A percentile compares a stretch with the other conserved stretches of the same genome.
Conservation (phyloP, 2,113 vertebrate genomes). For the Coturnix japonica region DNA sequence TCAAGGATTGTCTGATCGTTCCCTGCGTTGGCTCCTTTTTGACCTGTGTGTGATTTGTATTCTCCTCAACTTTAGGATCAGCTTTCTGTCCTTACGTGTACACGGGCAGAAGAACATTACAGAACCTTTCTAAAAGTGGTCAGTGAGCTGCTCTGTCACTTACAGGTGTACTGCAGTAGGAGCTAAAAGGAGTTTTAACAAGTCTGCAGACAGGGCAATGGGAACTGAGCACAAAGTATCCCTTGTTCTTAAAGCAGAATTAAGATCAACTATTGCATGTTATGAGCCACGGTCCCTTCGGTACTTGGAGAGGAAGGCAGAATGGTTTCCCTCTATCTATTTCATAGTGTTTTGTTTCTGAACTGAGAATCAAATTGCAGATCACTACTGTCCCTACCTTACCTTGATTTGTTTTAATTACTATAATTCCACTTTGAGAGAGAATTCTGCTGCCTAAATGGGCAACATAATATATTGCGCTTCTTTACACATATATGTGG, state of each 20-base stretch:
- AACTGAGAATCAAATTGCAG: not conserved
- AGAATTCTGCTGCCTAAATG: not conserved
- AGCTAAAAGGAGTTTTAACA: not conserved
- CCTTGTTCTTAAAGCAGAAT: not conserved
- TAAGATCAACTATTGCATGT: not conserved
- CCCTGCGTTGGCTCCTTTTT: slow-evolving; percentile 36
- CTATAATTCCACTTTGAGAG: not conserved
- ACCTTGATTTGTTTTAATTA: not conserved
- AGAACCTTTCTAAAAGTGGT: not conserved
- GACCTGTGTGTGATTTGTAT: slow-evolving; percentile 61
- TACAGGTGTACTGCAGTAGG: not conserved
- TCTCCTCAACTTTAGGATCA: slow-evolving; percentile 26
- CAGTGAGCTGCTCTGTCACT: not conserved
- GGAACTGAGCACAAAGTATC: not conserved
- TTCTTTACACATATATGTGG: not conserved
- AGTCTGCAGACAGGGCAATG: not conserved
- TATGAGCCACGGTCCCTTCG: not conserved
- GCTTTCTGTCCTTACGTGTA: slow-evolving; percentile 13
- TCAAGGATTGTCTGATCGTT: slow-evolving; percentile 58
- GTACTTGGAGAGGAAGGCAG: not conserved
- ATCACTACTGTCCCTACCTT: not conserved
- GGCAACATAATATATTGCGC: not conserved
- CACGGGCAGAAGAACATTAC: slow-evolving; percentile 18
- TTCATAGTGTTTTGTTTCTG: not conserved
- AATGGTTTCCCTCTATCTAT: not conserved